These are phyloP conservation scores for Hephaestus fuliginosus DNA, from an alignment of 2,797 vertebrate species.

Conservation along the genomic window DNA sequence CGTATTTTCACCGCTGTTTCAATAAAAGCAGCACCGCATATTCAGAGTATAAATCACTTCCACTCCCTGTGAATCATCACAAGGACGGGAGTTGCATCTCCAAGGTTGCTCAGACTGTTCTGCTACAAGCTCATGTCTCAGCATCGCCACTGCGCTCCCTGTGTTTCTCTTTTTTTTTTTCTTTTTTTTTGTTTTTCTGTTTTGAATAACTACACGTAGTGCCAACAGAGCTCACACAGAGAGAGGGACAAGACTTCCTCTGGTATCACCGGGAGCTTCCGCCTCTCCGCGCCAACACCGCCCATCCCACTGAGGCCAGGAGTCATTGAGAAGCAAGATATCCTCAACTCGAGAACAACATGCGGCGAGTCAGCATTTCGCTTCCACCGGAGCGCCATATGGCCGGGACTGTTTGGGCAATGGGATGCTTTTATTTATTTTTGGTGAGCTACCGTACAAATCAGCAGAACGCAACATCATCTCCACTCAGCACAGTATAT, in stretches of 20 bases:
- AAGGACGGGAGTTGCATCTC: slow-evolving; percentile 50
- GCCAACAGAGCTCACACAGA: slow-evolving; percentile 76
- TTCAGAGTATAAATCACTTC: slow-evolving; percentile 27
- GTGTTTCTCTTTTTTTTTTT: slow-evolving; percentile 47
- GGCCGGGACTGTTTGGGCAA: slow-evolving; percentile 60
- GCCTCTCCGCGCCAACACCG: slow-evolving; percentile 75
- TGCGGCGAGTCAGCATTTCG: slow-evolving; percentile 71
- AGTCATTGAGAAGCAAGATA: slow-evolving; percentile 59
- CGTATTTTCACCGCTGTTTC: slow-evolving; percentile 25
- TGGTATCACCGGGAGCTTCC: slow-evolving; percentile 85
- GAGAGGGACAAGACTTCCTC: slow-evolving; percentile 80
- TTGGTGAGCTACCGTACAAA: slow-evolving; percentile 43
- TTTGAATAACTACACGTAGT: slow-evolving; percentile 62
- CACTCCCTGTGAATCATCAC: slow-evolving; percentile 36
- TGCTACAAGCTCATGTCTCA: slow-evolving; percentile 61
- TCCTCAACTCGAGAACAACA: slow-evolving; percentile 63
- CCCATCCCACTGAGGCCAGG: slow-evolving; percentile 78
- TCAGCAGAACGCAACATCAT: not conserved
- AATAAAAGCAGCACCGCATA: slow-evolving; percentile 7
- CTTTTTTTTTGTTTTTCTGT: slow-evolving; percentile 53
- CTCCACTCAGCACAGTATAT: slow-evolving; percentile 5
- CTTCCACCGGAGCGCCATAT: slow-evolving; percentile 79
- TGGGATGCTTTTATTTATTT: slow-evolving; percentile 45
- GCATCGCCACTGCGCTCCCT: slow-evolving; percentile 52
- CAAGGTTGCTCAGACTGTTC: slow-evolving; percentile 61